phyloP scores from a whole-genome alignment of 2,113 vertebrate genomes.

The Peromyscus californicus region DNA sequence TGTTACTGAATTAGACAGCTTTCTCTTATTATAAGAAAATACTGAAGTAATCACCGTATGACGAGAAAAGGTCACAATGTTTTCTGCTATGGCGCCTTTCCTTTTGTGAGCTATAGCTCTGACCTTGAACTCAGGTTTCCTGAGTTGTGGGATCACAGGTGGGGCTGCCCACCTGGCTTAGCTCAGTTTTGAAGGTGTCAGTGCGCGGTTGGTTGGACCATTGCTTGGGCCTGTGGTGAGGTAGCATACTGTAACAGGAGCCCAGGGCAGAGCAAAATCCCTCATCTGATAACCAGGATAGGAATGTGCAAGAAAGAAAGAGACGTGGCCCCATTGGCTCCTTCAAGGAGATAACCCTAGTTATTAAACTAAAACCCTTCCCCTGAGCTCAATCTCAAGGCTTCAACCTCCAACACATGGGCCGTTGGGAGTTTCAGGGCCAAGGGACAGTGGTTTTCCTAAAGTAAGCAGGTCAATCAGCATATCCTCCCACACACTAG shows the following conservation, averaged over 20 bases:
- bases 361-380: neutral
- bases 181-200: neutral
- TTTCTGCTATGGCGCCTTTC: neutral
- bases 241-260: neutral
- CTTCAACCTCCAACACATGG: neutral
- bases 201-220: neutral
- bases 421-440: neutral
- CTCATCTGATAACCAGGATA: too few relatives aligned
- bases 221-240: neutral
- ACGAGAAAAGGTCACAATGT: neutral
- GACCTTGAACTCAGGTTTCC: neutral
- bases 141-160: neutral
- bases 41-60: neutral
- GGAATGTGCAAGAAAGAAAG: neutral
- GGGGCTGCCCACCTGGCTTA: neutral
- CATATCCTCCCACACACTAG: neutral
- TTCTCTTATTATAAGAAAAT: neutral
- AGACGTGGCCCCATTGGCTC: neutral
- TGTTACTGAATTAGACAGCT: neutral
- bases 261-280: neutral
- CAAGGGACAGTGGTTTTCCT: neutral
- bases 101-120: neutral
- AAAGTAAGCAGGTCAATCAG: neutral
- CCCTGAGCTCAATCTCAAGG: neutral
- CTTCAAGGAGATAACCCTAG: neutral